Base-by-base conservation (phyloP, 2,888 invertebrate genomes). In the Scotopteryx bipunctaria region DNA sequence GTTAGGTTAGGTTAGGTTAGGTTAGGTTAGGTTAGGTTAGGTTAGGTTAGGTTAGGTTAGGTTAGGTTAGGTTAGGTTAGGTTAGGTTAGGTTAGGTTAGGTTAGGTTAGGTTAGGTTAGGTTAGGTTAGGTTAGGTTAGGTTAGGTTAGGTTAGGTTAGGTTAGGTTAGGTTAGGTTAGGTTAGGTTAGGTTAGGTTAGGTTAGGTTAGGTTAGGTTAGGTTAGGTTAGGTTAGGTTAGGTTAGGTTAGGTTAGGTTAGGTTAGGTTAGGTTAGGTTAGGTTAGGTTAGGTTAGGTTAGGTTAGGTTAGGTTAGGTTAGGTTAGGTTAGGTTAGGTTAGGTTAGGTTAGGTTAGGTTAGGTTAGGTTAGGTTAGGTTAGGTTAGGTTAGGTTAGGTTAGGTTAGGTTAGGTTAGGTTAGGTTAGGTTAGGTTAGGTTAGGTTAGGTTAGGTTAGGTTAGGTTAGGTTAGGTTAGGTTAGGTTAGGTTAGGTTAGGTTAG, bases 51-150 rank as follows among this genome's bases (percentile, higher is more conserved):
- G 19, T 40, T 35, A 36, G 27, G 45, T 41, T 41, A 42, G 42
- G 42, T 44, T 38, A 33, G 33, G 32, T 40, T 29, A 27, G 33
- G 33, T 44, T 40, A 33, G 40, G 43, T 41, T 19, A 19, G 29
- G 23, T 25, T 38, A 23, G 38, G 25, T 43, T 37, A 27, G 50
- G 25, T 38, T 47, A 40, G 44, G 55, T 55, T 55, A 46, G 50
- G 50, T 50, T 55, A 50, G 49, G 49, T 55, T 52, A 44, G 51
- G 51, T 51, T 51, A 51, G 51, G 51, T 51, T 51, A 51, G 51
- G 52, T 52, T 52, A 52, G 52, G 52, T 52, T 52, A 52, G 52
- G 48, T 48, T 48, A 52, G 52, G 52, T 19, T 19, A 38, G 38
- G 38, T 38, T 38, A 41, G 50, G 50, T 50, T 50, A 43, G 50